These are phyloP conservation scores for Athripsodes cinereus DNA, from an alignment of 2,888 invertebrate species.

Conservation along the genomic window DNA sequence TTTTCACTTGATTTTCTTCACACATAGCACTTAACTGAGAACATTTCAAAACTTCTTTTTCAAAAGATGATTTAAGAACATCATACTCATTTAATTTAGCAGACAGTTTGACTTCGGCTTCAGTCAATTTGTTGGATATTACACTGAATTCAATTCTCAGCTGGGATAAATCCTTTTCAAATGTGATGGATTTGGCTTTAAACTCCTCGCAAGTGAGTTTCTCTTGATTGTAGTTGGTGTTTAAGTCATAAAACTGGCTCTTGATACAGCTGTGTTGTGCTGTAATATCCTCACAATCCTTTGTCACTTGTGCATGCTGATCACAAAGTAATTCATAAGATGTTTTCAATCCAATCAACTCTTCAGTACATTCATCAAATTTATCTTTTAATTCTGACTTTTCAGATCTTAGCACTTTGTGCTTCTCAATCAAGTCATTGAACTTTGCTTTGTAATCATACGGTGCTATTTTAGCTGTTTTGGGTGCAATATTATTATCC, in stretches of 20 bases:
- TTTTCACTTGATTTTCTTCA: constrained; percentile 21
- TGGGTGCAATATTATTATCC: constrained; percentile 37
- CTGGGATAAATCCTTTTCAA: neutral
- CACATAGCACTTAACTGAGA: constrained; percentile 12
- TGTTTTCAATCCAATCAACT: constrained; percentile 47
- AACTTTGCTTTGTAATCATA: constrained; percentile 63
- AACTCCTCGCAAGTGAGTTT: constrained; percentile 2
- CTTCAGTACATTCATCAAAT: constrained; percentile 46
- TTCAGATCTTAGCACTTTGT: constrained; percentile 50
- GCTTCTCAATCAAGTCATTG: constrained; percentile 54
- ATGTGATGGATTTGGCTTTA: neutral
- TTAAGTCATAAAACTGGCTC: constrained; percentile 38
- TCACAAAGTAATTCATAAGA: constrained; percentile 35
- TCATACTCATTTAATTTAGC: constrained; percentile 19
- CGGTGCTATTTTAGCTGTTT: constrained; percentile 52
- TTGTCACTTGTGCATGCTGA: constrained; percentile 40
- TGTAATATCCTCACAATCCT: constrained; percentile 41
- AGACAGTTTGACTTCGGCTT: constrained; percentile 11
- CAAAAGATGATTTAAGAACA: constrained; percentile 14
- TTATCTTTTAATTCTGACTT: constrained; percentile 47
- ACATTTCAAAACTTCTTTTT: constrained; percentile 22
- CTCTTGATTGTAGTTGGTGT: constrained; percentile 28
- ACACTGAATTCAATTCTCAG: neutral
- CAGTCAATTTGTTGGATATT: constrained; percentile 10
- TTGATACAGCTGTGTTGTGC: constrained; percentile 40